phyloP scores from a whole-genome alignment of 1,140 invertebrate genomes.

The Calliopsis andreniformis region DNA sequence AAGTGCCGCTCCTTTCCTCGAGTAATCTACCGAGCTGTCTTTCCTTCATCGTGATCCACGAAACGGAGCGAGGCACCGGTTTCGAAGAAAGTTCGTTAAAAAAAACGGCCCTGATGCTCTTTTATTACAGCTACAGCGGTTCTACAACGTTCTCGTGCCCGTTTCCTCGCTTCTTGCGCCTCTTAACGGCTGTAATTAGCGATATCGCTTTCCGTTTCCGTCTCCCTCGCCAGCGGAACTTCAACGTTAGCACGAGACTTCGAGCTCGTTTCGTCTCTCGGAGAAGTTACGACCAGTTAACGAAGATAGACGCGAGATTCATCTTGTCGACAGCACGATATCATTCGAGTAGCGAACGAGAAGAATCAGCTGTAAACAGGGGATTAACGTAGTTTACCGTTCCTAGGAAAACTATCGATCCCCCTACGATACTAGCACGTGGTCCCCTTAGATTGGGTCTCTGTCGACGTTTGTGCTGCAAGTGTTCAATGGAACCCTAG shows the following conservation, averaged over 20 bases:
- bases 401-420: conserved; percentile 41
- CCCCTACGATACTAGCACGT: background rate
- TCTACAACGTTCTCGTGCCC: conserved; percentile 22
- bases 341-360: background rate
- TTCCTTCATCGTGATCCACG: background rate
- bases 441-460: conserved; percentile 25
- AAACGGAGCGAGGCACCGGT: background rate
- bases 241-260: background rate
- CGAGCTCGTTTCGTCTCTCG: background rate
- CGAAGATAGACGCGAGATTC: background rate
- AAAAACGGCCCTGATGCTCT: background rate
- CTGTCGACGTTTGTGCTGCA: conserved; percentile 38
- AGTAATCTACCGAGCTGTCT: conserved; percentile 12
- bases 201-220: conserved; percentile 21
- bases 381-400: conserved; percentile 18
- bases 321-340: background rate
- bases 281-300: background rate
- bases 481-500: conserved; percentile 48
- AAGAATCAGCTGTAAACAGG: conserved; percentile 14
- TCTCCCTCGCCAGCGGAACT: background rate
- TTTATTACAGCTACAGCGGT: conserved; percentile 16
- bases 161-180: conserved; percentile 32
- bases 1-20: conserved; percentile 33
- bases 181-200: conserved; percentile 42
- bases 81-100: conserved; percentile 8